Evolutionary conservation across 2,888 invertebrate species (phyloP), one percentile per base, ranked within the genome.

Genomic region (Tenthredo mesomela): DNA sequence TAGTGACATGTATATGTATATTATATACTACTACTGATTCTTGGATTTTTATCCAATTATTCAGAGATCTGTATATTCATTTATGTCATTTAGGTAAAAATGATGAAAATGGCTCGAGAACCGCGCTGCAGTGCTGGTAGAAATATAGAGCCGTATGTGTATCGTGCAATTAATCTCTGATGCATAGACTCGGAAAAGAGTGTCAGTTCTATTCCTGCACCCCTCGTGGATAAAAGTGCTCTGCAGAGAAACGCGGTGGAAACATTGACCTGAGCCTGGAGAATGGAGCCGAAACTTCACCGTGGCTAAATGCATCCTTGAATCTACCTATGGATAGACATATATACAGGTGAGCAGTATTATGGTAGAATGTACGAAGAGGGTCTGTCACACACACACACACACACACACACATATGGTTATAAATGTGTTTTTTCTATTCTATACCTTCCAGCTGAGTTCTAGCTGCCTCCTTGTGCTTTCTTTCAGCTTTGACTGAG

Each of bases 101-200:
- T 61, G 4, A 61, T 77, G 10, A 54, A 33, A 47, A n/a, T 54
- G 10, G n/a, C 25, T 54, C 33, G 50, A 77, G 54, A 77, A 29
- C 29, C n/a, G 54, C 67, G 54, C 67, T 18, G 25, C 47, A 15
- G 47, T 18, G 9, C 21, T 21, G 9, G 40, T 9, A 73, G 15
- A 9, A 73, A 73, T 10, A 43, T 43, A 43, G 71, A 40, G 71
- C 10, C 43, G 43, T 73, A 73, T 43, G 54, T 77, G 77, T 77
- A 50, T 77, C 77, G 77, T 54, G 61, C 80, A 80, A 80, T 80
- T 58, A 58, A 80, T 80, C 80, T 80, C 61, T 65, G 61, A 80
- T 80, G 40, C 50, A 77, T n/a, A 33, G 54, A 54, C 71, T 43
- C 77, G 50, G 75, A 77, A 73, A 40, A 43, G 33, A 77, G 77